phyloP scores from a whole-genome alignment of 2,113 vertebrate species.

The Psittacara wagleri region DNA sequence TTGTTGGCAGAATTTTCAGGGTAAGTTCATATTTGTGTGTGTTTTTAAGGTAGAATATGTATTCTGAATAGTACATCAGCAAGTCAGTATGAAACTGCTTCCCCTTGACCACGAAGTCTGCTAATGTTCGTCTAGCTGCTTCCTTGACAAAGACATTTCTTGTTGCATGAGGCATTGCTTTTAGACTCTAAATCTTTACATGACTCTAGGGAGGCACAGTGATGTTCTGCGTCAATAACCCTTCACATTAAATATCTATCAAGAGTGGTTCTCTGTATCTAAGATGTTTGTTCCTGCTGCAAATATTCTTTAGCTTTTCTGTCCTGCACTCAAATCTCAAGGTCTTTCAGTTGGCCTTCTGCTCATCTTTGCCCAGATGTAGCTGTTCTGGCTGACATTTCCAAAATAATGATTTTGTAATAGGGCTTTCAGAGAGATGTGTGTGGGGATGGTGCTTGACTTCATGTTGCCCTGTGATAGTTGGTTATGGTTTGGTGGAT shows the following conservation, averaged over 20 bases:
- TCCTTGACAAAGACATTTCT: not conserved
- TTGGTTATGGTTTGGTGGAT: not conserved
- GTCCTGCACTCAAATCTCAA: not conserved
- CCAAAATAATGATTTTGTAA: not conserved
- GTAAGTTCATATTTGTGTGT: not conserved
- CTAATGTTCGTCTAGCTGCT: not conserved
- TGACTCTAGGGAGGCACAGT: constrained; percentile 24
- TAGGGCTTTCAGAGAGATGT: not conserved
- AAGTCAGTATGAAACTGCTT: not conserved
- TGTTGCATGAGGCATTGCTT: not conserved
- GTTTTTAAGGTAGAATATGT: not conserved
- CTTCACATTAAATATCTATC: constrained; percentile 13
- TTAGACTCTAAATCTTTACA: constrained; percentile 27
- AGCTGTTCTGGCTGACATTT: not conserved
- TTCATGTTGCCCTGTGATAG: not conserved
- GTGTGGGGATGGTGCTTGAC: not conserved
- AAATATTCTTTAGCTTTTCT: not conserved
- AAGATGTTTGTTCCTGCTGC: not conserved
- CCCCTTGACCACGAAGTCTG: not conserved
- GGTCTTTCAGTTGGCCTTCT: not conserved
- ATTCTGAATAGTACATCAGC: not conserved
- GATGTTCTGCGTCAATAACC: not conserved
- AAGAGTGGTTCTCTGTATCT: not conserved
- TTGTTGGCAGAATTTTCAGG: not conserved
- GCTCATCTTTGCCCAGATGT: not conserved